Evolutionary conservation across 1,140 invertebrate genomes (phyloP), one percentile per base, ranked within the genome.

Genomic region (Coelopa frigida): DNA sequence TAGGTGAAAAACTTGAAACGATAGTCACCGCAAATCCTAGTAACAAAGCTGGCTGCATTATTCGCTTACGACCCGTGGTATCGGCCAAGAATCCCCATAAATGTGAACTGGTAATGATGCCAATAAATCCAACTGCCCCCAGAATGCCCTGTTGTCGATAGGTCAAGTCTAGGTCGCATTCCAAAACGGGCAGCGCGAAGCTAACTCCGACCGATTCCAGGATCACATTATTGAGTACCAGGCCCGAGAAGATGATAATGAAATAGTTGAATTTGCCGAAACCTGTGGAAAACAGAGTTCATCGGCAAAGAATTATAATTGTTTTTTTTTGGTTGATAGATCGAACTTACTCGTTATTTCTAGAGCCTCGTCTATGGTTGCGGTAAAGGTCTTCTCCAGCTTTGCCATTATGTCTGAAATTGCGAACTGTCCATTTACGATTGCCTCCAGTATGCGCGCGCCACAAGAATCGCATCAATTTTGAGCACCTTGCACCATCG

Each of bases 1-100:
- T 76, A 32, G 82, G 82, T 0, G 82, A 75, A 29, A 85, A 75
- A 52, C 81, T 80, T 26, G 80, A 77, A 0, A 79, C 46, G 1
- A 83, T 57, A 2, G 78, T 80, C 46, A 81, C 78, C 2, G 83
- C 48, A 5, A 75, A 77, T 46, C 85, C 83, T 0, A 82, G 56
- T 2, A 79, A 52, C 57, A 84, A 81, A 2, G 84, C 81, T 31
- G 76, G 73, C 17, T 84, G 64, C 50, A 89, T 73, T 12, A 87
- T 73, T 5, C 75, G 74, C 29, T 76, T 74, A 3, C 87, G 74
- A 2, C 87, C 87, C 3, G 75, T 70, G 0, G 79, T 78, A 61
- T 91, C 87, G 0, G 83, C 82, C 17, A 89, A 53, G 49, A 79
- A 84, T 32, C 87, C 87, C 85, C 85, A 89, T 31, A 87, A 60